Base-by-base conservation (phyloP, 2,113 vertebrate species). In the Glareola pratincola region DNA sequence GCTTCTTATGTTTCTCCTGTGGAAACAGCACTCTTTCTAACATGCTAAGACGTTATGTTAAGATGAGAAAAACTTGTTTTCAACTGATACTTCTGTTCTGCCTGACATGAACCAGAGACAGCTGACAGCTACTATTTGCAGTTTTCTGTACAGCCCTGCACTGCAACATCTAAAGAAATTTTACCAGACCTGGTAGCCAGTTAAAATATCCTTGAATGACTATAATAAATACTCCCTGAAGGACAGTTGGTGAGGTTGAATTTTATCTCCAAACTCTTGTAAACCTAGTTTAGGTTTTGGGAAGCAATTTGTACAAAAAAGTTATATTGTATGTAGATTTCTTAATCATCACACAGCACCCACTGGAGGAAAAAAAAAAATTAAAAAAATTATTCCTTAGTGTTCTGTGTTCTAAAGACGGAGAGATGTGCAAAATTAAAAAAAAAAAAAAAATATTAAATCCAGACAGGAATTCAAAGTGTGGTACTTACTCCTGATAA, bases 341-440 rank as follows among this genome's bases (percentile, higher is more conserved):
- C 27, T 76, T 60, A 50, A 12, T 63, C 30, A 79, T 43, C 56
- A 48, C 12, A 57, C 15, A 57, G 2, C 4, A 86, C 3, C 3
- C 0, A 60, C 13, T 13, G 26, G 1, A 78, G 30, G 60, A 5
- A 85, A 83, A 81, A 51, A 4, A 26, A 27, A 75, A 74, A 47
- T 23, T 27, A n/a, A 41, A 63, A 50, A 43, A 13, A 0, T 0
- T 57, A 6, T 48, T 39, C 3, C 8, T 24, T 67, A 30, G n/a
- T 53, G 41, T 30, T 84, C 36, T 63, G 7, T 77, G 24, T 57
- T 80, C 36, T 37, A 45, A 60, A 59, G 3, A 60, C 22, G 4
- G 47, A 66, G 16, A 45, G 5, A 14, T 30, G 3, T 66, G 9
- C 1, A 91, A 66, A 45, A 5, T 21, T 41, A 29, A 39, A 71